Evolutionary conservation across 2,888 invertebrate species (phyloP).

Genomic region (Hipparchia sbordonii): DNA sequence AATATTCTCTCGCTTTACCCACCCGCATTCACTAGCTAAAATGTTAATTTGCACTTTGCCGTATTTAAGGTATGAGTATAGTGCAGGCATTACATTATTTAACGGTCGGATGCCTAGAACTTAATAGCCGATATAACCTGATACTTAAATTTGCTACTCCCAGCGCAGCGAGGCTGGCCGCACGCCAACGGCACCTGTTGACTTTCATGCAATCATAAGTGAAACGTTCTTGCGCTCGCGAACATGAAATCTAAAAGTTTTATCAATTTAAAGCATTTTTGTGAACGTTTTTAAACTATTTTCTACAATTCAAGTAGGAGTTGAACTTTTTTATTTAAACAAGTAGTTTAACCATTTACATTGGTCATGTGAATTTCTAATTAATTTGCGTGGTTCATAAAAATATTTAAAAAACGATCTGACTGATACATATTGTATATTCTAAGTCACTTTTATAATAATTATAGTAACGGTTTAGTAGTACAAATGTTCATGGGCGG

Average conservation of each 20-base stretch:
- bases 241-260: slow-evolving; percentile 18
- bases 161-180: slow-evolving; percentile 46
- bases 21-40: slow-evolving; percentile 1
- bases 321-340: slow-evolving; percentile 16
- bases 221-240: slow-evolving; percentile 22
- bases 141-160: slow-evolving; percentile 40
- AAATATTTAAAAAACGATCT: background rate
- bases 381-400: background rate
- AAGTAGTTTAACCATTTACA: background rate
- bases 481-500: background rate
- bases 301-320: slow-evolving; percentile 5
- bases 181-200: slow-evolving; percentile 70
- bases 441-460: no score
- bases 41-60: slow-evolving; percentile 16
- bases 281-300: slow-evolving; percentile 17
- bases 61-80: slow-evolving; percentile 8
- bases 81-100: slow-evolving; percentile 19
- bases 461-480: no score
- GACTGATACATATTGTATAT: no score
- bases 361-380: background rate
- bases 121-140: slow-evolving; percentile 41
- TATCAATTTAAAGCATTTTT: slow-evolving; percentile 21
- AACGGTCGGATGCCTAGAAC: slow-evolving; percentile 28
- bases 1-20: no score
- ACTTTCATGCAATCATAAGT: slow-evolving; percentile 38